Conservation (phyloP, 2,797 vertebrate genomes). For the Hemitrygon akajei region DNA sequence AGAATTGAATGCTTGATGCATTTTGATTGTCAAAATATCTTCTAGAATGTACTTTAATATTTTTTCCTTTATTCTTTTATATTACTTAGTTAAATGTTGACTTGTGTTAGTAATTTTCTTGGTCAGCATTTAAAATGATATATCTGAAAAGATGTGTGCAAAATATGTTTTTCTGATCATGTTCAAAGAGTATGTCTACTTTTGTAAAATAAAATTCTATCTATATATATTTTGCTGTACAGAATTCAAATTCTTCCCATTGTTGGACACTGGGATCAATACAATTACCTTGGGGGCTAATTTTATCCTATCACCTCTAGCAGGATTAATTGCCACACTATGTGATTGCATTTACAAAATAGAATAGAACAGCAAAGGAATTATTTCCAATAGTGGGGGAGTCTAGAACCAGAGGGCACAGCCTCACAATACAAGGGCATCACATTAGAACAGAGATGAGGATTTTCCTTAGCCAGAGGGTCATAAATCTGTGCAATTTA, state of each 20-base stretch:
- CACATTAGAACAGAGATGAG: too few species aligned
- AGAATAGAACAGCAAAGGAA: too few species aligned
- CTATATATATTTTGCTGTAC: background rate
- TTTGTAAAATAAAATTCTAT: slow-evolving; percentile 32
- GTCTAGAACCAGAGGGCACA: too few species aligned
- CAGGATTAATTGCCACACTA: background rate
- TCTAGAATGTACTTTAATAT: background rate
- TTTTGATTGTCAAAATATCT: background rate
- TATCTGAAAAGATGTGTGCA: slow-evolving; percentile 19
- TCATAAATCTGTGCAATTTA: too few species aligned
- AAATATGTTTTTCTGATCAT: slow-evolving; percentile 1
- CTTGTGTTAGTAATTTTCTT: slow-evolving; percentile 22
- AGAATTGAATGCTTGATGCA: background rate
- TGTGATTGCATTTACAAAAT: background rate
- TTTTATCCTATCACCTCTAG: too few species aligned
- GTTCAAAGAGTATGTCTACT: slow-evolving; percentile 23
- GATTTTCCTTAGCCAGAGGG: too few species aligned
- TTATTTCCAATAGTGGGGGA: too few species aligned
- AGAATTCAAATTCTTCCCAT: background rate
- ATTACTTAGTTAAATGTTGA: slow-evolving; percentile 31
- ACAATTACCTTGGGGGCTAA: background rate
- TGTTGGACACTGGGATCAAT: background rate
- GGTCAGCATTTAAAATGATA: background rate
- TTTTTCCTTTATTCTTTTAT: slow-evolving; percentile 33
- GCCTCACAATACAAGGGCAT: too few species aligned